These are phyloP conservation scores for Asbolus verrucosus DNA, from an alignment of 1,140 invertebrate species.

Conservation along the genomic window DNA sequence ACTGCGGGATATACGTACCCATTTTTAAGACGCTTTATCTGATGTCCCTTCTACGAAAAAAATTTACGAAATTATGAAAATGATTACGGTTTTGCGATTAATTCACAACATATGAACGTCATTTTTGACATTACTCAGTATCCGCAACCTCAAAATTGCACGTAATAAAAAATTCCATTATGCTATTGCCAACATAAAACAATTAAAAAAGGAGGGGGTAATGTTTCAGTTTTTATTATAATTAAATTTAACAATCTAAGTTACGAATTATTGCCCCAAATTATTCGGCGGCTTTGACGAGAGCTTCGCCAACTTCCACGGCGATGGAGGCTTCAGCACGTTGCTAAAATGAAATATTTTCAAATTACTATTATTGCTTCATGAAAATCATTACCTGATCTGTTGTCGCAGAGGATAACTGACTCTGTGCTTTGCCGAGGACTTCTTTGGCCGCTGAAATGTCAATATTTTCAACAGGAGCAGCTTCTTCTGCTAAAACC, in stretches of 20 bases:
- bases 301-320: conserved; percentile 94
- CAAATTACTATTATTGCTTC: neutral
- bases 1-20: conserved; percentile 18
- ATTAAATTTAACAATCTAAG: conserved; percentile 32
- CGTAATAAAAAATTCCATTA: neutral
- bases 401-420: conserved; percentile 81
- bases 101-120: conserved; percentile 32
- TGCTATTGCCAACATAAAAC: neutral
- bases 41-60: neutral
- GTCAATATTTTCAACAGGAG: conserved; percentile 89
- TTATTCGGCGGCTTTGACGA: conserved; percentile 86
- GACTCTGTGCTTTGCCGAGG: conserved; percentile 86
- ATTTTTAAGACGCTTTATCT: neutral
- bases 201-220: too few species aligned
- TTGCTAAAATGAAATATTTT: conserved; percentile 69
- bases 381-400: conserved; percentile 75
- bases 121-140: conserved; percentile 20
- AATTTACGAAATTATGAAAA: conserved; percentile 26
- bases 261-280: conserved; percentile 47
- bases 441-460: conserved; percentile 82
- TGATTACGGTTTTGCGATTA: neutral
- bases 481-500: conserved; percentile 97
- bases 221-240: conserved; percentile 20
- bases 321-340: conserved; percentile 95
- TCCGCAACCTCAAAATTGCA: neutral